Evolutionary conservation across 1,140 invertebrate species (phyloP), one percentile per base, ranked within the genome.

Genomic region (Bombyx mandarina): DNA sequence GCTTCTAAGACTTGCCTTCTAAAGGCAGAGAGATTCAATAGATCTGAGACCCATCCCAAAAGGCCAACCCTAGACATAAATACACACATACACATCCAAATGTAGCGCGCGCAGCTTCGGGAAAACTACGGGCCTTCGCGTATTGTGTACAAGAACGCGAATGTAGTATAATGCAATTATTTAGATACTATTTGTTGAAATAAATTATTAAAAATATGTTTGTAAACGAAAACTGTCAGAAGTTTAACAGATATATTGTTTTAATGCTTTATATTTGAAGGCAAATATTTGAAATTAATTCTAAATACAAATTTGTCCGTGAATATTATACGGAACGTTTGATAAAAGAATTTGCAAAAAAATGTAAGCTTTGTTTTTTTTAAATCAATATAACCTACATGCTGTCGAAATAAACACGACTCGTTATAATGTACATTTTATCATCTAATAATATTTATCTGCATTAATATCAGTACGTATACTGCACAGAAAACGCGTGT

Each of bases 81-180:
- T 57, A 69, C 49, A 52, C 57, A 50, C 60, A 61, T 46, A 44
- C 78, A 80, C 76, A 84, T 79, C 73, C 10, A 49, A 3, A 58
- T 44, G 58, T 46, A 61, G 58, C 66, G 81, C 81, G 83, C 83
- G 83, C 83, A 81, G 81, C 84, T 75, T 67, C 79, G 75, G 83
- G 83, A 85, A 86, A 85, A 81, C 79, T 86, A 85, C 79, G 75
- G 77, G 71, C 78, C 82, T 83, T 85, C 81, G 79, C 80, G 77
- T 82, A 86, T 81, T 86, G 82, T 86, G 83, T 78, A 79, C 68
- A 74, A 75, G 70, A 79, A 82, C 79, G 71, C 73, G 65, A 69
- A 63, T 68, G 62, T 66, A 66, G 77, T 73, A 76, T 71, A 77
- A 61, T 49, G 45, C 6, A 56, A 56, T 42, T 8, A 51, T 12